Base-by-base conservation (phyloP, 2,797 vertebrate genomes). In the Chanos chanos region DNA sequence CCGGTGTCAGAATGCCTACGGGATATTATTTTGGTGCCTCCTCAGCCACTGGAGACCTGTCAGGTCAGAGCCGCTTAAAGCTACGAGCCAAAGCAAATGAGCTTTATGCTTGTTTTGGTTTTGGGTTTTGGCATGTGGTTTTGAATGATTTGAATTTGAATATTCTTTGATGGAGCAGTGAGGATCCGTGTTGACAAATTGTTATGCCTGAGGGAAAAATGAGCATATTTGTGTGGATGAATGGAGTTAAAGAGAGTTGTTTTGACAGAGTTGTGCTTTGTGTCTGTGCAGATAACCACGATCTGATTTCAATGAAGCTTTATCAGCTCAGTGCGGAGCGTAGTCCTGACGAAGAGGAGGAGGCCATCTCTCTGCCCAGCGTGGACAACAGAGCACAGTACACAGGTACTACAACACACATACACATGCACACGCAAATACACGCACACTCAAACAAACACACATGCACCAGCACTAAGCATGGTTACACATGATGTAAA, bases 11-110 rank as follows among this genome's bases (percentile, higher is more conserved):
- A 8, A 70, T 98, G 18, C 95, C 95, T 1, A 72, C 77, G 0
- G 94, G 94, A 0, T 97, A 95, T 82, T 94, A 86, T 77, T 91
- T 97, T 0, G 94, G 95, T 1, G 91, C 91, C 1, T 96, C 95
- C 0, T 92, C 96, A 0, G 85, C 89, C 73, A 98, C 95, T 0
- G 96, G 95, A 31, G 96, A 98, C 67, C 87, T 98, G 4, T 92
- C 96, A 49, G 96, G 96, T 98, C 44, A 49, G 64, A 6, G 39
- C 5, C 4, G 30, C 4, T 37, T 10, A 8, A 5, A 13, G 25
- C 10, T 15, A 10, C 13, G 5, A 21, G 22, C 12, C 9, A 25
- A 24, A 15, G 19, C 7, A 8, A 37, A 39, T 7, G n/a, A 8
- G 18, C 1, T 6, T 10, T 16, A 12, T 41, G 1, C 8, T 10